These are phyloP conservation scores for Conus betulinus DNA, from an alignment of 1,140 invertebrate species.

Conservation along the genomic window DNA sequence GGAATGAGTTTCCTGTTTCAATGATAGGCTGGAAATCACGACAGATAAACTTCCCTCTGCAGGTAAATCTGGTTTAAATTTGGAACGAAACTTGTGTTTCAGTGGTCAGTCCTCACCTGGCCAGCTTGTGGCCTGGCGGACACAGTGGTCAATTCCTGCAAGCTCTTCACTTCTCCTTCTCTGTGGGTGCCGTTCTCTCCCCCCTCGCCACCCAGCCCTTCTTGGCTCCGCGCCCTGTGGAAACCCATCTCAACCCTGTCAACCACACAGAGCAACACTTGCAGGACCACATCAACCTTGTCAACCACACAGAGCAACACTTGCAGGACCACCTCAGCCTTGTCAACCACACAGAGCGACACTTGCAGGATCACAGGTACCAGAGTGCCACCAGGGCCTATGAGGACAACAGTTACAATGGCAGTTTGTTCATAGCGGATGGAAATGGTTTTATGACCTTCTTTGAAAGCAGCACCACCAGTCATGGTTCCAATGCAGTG, in stretches of 20 bases:
- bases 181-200: constrained; percentile 43
- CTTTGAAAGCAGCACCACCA: no score
- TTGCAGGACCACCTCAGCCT: background rate
- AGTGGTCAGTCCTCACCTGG: constrained; percentile 32
- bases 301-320: background rate
- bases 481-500: no score
- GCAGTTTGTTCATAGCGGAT: no score
- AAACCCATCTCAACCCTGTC: background rate
- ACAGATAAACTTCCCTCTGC: no score
- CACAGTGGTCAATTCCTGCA: constrained; percentile 54
- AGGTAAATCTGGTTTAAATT: background rate
- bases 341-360: background rate
- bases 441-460: no score
- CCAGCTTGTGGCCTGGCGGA: constrained; percentile 50
- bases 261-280: background rate
- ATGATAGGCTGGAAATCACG: no score
- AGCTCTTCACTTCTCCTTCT: constrained; percentile 37
- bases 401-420: no score
- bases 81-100: background rate
- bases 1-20: no score
- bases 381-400: no score
- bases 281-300: background rate
- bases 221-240: constrained; percentile 16
- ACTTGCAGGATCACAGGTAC: background rate
- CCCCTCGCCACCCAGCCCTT: constrained; percentile 41